A percentile compares a stretch with the other conserved stretches of the same genome.
phyloP scores from a whole-genome alignment of 2,113 vertebrate genomes.

The Equus quagga region DNA sequence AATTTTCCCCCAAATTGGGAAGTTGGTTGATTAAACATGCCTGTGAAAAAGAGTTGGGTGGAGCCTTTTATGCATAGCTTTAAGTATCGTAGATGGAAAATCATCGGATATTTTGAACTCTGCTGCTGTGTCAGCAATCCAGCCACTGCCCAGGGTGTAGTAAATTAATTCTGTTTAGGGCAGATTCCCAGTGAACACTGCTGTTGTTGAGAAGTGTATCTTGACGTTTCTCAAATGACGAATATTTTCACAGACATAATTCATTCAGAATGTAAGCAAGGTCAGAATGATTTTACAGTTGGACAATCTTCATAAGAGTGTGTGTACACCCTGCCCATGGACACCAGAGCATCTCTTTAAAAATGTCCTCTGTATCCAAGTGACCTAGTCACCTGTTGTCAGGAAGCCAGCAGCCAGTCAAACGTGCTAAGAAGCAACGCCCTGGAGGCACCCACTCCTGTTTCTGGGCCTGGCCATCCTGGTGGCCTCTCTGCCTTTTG shows the following conservation, averaged over 20 bases:
- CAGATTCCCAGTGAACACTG: neutral
- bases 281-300: neutral
- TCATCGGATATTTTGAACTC: neutral
- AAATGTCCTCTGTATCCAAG: neutral
- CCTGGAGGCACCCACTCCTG: neutral
- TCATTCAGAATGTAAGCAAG: neutral
- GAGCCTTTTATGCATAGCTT: neutral
- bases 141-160: neutral
- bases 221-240: conserved; percentile 22
- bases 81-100: neutral
- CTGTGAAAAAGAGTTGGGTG: neutral
- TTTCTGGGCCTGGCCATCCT: neutral
- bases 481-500: neutral
- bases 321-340: neutral
- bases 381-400: neutral
- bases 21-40: neutral
- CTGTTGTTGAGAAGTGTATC: neutral
- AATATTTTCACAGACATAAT: neutral
- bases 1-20: neutral
- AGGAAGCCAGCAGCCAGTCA: neutral
- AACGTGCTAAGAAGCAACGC: neutral
- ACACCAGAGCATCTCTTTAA: neutral
- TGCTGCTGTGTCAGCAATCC: neutral
- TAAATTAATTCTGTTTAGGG: neutral
- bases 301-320: neutral